A percentile compares a stretch with the other conserved stretches of the same genome.
Conservation (phyloP, 2,797 vertebrate species). For the Lerista edwardsae region DNA sequence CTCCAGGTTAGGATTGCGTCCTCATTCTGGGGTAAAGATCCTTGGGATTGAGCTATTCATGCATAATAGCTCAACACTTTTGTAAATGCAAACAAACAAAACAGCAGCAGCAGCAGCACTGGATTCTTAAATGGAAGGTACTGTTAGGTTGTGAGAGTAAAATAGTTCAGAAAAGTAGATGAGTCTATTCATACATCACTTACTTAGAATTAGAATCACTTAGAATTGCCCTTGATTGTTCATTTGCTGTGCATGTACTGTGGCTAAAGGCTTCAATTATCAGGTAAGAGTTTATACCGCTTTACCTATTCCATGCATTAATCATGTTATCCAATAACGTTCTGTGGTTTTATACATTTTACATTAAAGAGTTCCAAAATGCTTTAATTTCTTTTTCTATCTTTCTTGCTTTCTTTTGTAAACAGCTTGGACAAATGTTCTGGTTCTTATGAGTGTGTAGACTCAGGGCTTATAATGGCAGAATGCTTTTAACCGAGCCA, state of each 20-base stretch:
- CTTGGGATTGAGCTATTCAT: not conserved
- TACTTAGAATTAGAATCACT: conserved; percentile 47
- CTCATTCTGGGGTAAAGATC: not conserved
- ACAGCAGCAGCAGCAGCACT: not conserved
- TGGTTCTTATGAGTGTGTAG: too few species aligned
- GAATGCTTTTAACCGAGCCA: too few species aligned
- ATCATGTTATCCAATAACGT: conserved; percentile 41
- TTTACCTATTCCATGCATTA: conserved; percentile 52
- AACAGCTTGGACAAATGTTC: too few species aligned
- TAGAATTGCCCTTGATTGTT: conserved; percentile 59
- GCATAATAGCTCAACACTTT: conserved; percentile 11
- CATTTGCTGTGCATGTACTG: conserved; percentile 49
- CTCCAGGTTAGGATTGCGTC: too few species aligned
- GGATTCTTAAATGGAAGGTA: conserved; percentile 50
- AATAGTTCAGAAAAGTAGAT: conserved; percentile 26
- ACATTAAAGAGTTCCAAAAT: not conserved
- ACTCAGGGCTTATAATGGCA: too few species aligned
- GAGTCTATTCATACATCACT: conserved; percentile 54
- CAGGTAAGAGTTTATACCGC: conserved; percentile 61
- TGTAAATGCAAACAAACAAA: conserved; percentile 9
- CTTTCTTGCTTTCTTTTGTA: too few species aligned
- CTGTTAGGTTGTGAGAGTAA: conserved; percentile 46
- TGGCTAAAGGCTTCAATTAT: conserved; percentile 63
- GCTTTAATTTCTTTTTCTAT: too few species aligned
- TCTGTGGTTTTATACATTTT: conserved; percentile 36